phyloP scores from a whole-genome alignment of 2,113 vertebrate genomes.

The Macquaria ambigua region DNA sequence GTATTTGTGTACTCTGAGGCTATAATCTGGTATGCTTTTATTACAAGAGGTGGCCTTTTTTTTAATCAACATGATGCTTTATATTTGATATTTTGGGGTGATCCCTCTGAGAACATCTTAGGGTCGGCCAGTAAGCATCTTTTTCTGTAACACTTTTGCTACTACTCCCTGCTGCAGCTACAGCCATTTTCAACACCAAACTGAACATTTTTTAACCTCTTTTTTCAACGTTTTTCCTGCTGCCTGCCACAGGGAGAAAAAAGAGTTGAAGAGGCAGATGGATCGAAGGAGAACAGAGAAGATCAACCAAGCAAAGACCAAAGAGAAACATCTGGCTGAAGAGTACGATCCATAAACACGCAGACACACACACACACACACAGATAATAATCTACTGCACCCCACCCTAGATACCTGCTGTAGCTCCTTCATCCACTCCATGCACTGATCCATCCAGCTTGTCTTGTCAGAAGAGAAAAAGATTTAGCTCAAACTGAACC shows the following conservation, averaged over 20 bases:
- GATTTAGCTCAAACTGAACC: neutral
- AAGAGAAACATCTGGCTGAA: constrained; percentile 97
- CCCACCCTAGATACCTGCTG: neutral
- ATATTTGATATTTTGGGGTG: neutral
- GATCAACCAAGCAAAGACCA: constrained; percentile 96
- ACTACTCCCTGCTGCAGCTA: neutral
- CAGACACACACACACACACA: neutral
- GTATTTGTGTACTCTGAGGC: neutral
- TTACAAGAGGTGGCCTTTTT: too few species aligned
- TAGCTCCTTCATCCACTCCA: constrained; percentile 1
- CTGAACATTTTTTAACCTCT: neutral
- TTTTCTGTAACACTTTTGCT: neutral
- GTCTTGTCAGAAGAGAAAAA: constrained; percentile 1
- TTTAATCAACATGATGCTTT: neutral
- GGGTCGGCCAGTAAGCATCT: neutral
- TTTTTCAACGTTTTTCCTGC: neutral
- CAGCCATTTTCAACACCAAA: neutral
- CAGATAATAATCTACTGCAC: neutral
- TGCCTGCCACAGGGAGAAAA: constrained; percentile 91
- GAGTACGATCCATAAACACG: constrained; percentile 86
- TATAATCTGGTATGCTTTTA: neutral
- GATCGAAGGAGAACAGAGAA: constrained; percentile 98
- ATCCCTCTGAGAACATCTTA: neutral
- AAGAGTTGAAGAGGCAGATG: constrained; percentile 98
- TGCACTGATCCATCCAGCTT: constrained; percentile 11